Conservation (phyloP, 2,888 invertebrate genomes). For the Amorpha juglandis region DNA sequence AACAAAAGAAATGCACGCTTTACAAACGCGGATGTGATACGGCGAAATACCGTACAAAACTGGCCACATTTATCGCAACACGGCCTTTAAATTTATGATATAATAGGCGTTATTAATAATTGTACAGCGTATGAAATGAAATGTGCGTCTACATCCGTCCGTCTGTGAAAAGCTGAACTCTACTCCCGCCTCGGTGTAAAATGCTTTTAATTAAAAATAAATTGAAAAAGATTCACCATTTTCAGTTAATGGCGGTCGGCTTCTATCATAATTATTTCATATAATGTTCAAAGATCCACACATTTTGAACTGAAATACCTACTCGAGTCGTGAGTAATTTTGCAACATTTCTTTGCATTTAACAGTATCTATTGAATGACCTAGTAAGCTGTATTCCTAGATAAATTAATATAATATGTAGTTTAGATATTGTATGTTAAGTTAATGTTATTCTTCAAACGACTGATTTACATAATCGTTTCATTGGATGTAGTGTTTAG, state of each 20-base stretch:
- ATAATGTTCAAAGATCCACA: constrained; percentile 10
- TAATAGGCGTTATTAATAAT: constrained; percentile 37
- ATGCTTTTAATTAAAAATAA: constrained; percentile 46
- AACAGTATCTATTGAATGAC: constrained; percentile 19
- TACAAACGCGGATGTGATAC: background rate
- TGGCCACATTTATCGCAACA: background rate
- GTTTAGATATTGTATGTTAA: constrained; percentile 45
- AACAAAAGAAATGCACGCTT: background rate
- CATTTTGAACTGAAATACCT: constrained; percentile 2
- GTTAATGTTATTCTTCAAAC: constrained; percentile 66
- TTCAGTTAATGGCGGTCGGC: constrained; percentile 32
- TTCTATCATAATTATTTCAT: constrained; percentile 21
- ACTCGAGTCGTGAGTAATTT: constrained; percentile 1
- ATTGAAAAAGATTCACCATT: constrained; percentile 37
- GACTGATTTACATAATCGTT: constrained; percentile 76
- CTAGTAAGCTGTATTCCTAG: constrained; percentile 25
- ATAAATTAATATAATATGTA: constrained; percentile 36
- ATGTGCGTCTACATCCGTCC: constrained; percentile 63
- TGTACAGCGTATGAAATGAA: constrained; percentile 45
- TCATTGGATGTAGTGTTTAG: constrained; percentile 59
- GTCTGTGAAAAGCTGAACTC: constrained; percentile 57
- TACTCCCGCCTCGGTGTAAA: constrained; percentile 42
- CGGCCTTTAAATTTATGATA: constrained; percentile 31
- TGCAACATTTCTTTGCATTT: constrained; percentile 4
- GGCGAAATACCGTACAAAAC: background rate